Evolutionary conservation across 2,888 invertebrate species (phyloP).

Genomic region (Noctuana brunneofusca): DNA sequence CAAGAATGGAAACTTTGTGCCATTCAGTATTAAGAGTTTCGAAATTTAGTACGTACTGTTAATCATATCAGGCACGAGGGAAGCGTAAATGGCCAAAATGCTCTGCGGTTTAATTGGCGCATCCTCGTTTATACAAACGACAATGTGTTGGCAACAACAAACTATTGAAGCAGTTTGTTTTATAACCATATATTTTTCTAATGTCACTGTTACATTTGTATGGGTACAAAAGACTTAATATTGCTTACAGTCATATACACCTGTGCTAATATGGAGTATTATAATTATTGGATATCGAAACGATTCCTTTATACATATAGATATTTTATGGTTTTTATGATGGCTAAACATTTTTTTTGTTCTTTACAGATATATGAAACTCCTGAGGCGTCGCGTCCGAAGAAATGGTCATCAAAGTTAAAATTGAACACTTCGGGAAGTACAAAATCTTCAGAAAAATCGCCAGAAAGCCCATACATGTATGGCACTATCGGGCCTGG

Average conservation of each 20-base stretch:
- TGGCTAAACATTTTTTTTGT: background rate
- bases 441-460: constrained; percentile 72
- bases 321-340: background rate
- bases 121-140: constrained; percentile 42
- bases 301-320: too few species aligned
- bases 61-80: constrained; percentile 44
- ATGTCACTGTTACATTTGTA: background rate
- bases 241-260: background rate
- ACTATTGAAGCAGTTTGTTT: background rate
- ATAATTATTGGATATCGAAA: background rate
- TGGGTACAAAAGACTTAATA: background rate
- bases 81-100: constrained; percentile 42
- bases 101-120: constrained; percentile 43
- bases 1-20: constrained; percentile 22
- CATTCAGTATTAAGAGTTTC: constrained; percentile 39
- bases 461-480: constrained; percentile 75
- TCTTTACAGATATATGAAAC: constrained; percentile 74
- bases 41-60: constrained; percentile 45
- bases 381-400: constrained; percentile 81
- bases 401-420: constrained; percentile 89
- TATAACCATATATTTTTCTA: background rate
- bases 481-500: constrained; percentile 83
- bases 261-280: too few species aligned
- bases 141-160: constrained; percentile 22
- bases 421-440: constrained; percentile 82